Conservation (phyloP, 1,140 invertebrate genomes). For the Drosophila paulistorum region DNA sequence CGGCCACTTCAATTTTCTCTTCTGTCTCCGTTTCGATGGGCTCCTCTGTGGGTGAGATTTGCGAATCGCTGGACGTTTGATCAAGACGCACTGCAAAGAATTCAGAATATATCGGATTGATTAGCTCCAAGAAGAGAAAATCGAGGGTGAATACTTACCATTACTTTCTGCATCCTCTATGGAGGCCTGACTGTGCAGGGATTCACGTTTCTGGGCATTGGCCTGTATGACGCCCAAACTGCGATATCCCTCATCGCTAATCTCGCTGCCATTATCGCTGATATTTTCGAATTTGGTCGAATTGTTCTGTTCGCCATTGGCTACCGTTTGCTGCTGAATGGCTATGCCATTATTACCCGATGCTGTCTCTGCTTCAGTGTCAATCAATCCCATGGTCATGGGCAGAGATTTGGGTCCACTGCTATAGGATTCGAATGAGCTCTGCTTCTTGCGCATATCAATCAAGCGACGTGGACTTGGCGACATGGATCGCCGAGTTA, state of each 20-base stretch:
- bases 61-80: constrained; percentile 82
- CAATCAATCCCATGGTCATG: background rate
- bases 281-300: constrained; percentile 84
- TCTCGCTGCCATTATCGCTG: constrained; percentile 93
- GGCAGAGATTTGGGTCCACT: constrained; percentile 69
- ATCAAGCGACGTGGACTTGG: constrained; percentile 81
- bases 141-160: constrained; percentile 83
- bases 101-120: background rate
- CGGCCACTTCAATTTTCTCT: constrained; percentile 20
- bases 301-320: constrained; percentile 68
- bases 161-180: constrained; percentile 88
- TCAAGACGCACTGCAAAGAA: constrained; percentile 71
- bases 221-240: constrained; percentile 89
- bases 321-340: constrained; percentile 1
- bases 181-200: constrained; percentile 87
- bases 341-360: background rate
- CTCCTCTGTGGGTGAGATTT: constrained; percentile 75
- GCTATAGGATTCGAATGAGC: constrained; percentile 62
- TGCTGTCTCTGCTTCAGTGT: background rate
- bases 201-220: constrained; percentile 86
- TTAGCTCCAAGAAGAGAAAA: background rate
- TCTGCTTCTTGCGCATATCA: constrained; percentile 79
- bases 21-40: constrained; percentile 41
- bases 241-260: constrained; percentile 93
- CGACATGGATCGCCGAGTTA: constrained; percentile 79